A percentile compares a stretch with the other conserved stretches of the same genome.
Conservation (phyloP, 2,797 vertebrate genomes). For the Amazona finschi region DNA sequence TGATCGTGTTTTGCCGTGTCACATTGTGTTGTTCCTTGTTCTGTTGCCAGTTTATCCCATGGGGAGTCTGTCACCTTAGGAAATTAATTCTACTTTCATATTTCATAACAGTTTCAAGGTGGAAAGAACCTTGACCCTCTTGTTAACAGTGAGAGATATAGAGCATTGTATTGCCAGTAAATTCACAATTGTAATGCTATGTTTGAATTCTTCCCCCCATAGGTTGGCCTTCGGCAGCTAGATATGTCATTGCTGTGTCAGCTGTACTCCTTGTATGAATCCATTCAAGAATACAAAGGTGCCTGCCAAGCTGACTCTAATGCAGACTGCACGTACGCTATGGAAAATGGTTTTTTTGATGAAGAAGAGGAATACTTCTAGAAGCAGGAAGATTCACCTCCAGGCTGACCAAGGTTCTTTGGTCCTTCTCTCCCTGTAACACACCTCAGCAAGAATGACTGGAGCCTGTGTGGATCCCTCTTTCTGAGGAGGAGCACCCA, state of each 20-base stretch:
- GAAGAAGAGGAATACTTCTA: slow-evolving; percentile 93
- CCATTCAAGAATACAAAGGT: slow-evolving; percentile 98
- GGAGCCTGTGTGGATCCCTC: slow-evolving; percentile 30
- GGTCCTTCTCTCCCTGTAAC: slow-evolving; percentile 15
- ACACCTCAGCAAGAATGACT: slow-evolving; percentile 16
- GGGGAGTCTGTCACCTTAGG: not conserved
- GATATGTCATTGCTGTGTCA: slow-evolving; percentile 98
- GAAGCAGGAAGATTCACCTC: slow-evolving; percentile 56
- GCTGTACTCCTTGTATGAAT: slow-evolving; percentile 96
- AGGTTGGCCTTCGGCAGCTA: slow-evolving; percentile 97
- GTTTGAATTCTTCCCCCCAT: not conserved
- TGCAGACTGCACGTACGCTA: slow-evolving; percentile 80
- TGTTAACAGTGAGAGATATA: not conserved
- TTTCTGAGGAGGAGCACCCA: slow-evolving; percentile 12
- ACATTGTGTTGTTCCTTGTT: not conserved
- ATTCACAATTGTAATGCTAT: not conserved
- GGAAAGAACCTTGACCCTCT: not conserved
- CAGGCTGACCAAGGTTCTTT: slow-evolving; percentile 1
- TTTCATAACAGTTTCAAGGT: not conserved
- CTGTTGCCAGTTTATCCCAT: not conserved
- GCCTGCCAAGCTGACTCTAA: slow-evolving; percentile 91
- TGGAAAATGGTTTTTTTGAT: slow-evolving; percentile 95
- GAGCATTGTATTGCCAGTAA: not conserved
- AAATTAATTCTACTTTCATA: not conserved
- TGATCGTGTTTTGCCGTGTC: not conserved